Percentiles rank a stretch among this genome's conserved stretches.
phyloP scores from a whole-genome alignment of 2,113 vertebrate genomes.

The Desmodus rotundus region DNA sequence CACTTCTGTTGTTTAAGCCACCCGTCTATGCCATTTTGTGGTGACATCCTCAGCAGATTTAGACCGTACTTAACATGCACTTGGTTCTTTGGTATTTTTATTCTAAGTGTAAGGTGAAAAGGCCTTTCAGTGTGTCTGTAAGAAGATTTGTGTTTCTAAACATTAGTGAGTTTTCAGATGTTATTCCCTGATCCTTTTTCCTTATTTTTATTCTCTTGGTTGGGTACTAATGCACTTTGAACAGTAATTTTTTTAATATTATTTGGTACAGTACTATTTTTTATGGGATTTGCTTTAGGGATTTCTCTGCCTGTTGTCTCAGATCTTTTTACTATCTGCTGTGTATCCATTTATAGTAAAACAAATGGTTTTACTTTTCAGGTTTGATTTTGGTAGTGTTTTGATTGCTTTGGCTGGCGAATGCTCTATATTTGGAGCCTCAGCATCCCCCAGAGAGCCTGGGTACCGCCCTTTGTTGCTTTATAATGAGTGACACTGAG shows the following conservation, averaged over 20 bases:
- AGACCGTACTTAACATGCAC: not conserved
- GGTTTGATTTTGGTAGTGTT: slow-evolving; percentile 13
- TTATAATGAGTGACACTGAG: slow-evolving; percentile 51
- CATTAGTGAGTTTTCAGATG: not conserved
- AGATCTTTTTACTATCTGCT: not conserved
- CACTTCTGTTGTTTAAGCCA: not conserved
- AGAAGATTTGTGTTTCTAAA: not conserved
- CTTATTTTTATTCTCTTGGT: not conserved
- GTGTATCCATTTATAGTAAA: not conserved
- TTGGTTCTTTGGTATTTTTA: not conserved
- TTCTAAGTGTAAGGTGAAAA: not conserved
- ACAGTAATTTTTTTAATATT: not conserved
- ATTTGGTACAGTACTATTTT: not conserved
- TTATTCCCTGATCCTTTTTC: not conserved
- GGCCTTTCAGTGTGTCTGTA: not conserved
- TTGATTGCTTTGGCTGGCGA: slow-evolving; percentile 2
- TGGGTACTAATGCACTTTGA: not conserved
- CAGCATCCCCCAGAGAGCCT: slow-evolving; percentile 2
- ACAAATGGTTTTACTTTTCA: not conserved
- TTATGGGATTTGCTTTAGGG: not conserved
- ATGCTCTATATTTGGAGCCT: not conserved
- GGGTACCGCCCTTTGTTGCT: slow-evolving; percentile 16
- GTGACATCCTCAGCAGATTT: not conserved
- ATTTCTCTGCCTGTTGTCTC: not conserved
- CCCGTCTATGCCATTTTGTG: not conserved